Conservation (phyloP, 1,140 invertebrate genomes). For the Drosophila sucinea region DNA sequence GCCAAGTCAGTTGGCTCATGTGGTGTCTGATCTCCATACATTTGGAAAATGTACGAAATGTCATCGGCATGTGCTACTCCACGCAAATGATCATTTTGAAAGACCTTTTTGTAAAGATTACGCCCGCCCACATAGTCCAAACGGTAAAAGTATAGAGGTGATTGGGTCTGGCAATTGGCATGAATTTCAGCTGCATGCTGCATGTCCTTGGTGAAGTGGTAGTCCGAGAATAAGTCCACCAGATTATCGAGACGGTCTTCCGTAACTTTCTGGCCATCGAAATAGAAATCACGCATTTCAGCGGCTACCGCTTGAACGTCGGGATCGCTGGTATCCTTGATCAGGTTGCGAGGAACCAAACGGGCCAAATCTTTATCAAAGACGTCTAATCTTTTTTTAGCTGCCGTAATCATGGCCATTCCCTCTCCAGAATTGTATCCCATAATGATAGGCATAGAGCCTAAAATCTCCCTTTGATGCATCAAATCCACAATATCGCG, state of each 20-base stretch:
- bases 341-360: constrained; percentile 59
- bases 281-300: constrained; percentile 68
- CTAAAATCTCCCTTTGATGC: constrained; percentile 40
- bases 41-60: constrained; percentile 86
- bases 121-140: constrained; percentile 85
- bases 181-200: constrained; percentile 66
- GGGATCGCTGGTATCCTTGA: constrained; percentile 30
- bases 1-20: constrained; percentile 82
- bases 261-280: constrained; percentile 51
- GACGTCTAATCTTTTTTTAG: constrained; percentile 51
- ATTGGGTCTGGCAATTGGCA: constrained; percentile 44
- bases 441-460: constrained; percentile 66
- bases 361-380: constrained; percentile 61
- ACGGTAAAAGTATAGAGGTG: constrained; percentile 83
- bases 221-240: constrained; percentile 62
- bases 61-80: constrained; percentile 86
- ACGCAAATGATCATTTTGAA: constrained; percentile 75
- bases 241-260: constrained; percentile 52
- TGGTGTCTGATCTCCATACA: constrained; percentile 83
- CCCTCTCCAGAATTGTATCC: constrained; percentile 72
- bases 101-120: constrained; percentile 84
- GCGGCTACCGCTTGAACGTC: constrained; percentile 43
- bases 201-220: constrained; percentile 66
- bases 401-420: constrained; percentile 55
- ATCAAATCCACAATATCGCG: constrained; percentile 54